Base-by-base conservation (phyloP, 2,113 vertebrate species). In the Triplophysa siluroides region DNA sequence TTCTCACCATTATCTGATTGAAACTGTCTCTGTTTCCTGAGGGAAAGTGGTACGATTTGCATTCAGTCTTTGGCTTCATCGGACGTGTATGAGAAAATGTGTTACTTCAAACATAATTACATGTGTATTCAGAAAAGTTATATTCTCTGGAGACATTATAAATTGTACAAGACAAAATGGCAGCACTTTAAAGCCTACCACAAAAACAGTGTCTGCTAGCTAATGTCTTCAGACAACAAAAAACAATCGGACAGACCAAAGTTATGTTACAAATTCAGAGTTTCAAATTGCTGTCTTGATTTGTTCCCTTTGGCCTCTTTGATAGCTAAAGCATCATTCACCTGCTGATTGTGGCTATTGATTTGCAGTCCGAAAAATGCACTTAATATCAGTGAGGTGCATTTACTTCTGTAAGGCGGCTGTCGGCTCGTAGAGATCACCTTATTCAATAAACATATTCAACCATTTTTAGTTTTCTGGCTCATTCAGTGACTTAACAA, bases 281-380 rank as follows among this genome's bases (percentile, higher is more conserved):
- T 83, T 71, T 83, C 71, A 76, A 80, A 83, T 78, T 83, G 88
- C 82, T 61, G 33, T 74, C 54, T 61, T 11, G 82, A 85, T 87
- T 54, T 72, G 83, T 83, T 84, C 82, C 81, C 84, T 88, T 89
- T 82, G 76, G 75, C 81, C 83, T 83, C 83, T 86, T 89, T 83
- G 85, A 83, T 83, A 60, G 79, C 86, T 73, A 58, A 64, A 81
- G 23, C 86, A 81, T 85, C 83, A 88, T 88, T 92, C 83, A 88
- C 85, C 75, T 83, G 79, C 78, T 87, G 86, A 89, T 87, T 82
- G 85, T 83, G 66, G 76, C 38, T 88, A 91, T 91, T 84, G 90
- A 92, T 90, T 91, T 85, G 82, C 56, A 63, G 69, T 72, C 67
- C 6, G 26, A 47, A 24, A 73, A 74, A 70, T 68, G 78, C 80